These are phyloP conservation scores for Ochotona curzoniae DNA, from an alignment of 2,113 vertebrate genomes.

Conservation along the genomic window DNA sequence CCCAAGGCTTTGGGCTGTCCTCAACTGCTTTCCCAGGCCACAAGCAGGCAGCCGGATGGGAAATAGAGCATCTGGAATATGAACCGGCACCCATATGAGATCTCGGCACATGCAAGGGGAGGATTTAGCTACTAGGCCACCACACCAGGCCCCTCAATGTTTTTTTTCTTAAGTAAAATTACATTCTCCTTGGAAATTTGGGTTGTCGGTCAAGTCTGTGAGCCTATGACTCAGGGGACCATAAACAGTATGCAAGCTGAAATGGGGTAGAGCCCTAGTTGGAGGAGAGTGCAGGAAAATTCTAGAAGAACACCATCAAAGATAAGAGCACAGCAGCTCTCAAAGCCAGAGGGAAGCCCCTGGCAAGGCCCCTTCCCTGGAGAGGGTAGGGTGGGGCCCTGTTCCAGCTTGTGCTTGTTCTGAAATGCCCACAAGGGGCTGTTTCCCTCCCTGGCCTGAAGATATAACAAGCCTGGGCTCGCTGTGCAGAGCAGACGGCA, in stretches of 20 bases:
- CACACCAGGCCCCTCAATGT: too few relatives aligned
- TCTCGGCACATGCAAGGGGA: too few relatives aligned
- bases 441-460: constrained; percentile 45
- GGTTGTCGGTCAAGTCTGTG: constrained; percentile 22
- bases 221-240: constrained; percentile 24
- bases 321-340: constrained; percentile 48
- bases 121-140: too few relatives aligned
- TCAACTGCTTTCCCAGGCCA: too few relatives aligned
- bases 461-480: constrained; percentile 69
- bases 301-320: constrained; percentile 61
- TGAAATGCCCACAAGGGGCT: constrained; percentile 42
- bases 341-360: constrained; percentile 43
- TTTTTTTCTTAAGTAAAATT: too few relatives aligned
- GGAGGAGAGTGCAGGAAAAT: constrained; percentile 44
- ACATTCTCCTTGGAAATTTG: background rate
- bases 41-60: too few relatives aligned
- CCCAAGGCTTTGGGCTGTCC: too few relatives aligned
- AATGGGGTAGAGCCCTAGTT: background rate
- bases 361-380: background rate
- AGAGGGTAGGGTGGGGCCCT: constrained; percentile 53
- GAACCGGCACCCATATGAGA: too few relatives aligned
- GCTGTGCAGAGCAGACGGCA: background rate
- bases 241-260: background rate
- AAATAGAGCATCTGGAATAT: too few relatives aligned
- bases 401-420: constrained; percentile 64